These are phyloP conservation scores for Rhogogaster chlorosoma DNA, from an alignment of 2,888 invertebrate species.

Conservation along the genomic window DNA sequence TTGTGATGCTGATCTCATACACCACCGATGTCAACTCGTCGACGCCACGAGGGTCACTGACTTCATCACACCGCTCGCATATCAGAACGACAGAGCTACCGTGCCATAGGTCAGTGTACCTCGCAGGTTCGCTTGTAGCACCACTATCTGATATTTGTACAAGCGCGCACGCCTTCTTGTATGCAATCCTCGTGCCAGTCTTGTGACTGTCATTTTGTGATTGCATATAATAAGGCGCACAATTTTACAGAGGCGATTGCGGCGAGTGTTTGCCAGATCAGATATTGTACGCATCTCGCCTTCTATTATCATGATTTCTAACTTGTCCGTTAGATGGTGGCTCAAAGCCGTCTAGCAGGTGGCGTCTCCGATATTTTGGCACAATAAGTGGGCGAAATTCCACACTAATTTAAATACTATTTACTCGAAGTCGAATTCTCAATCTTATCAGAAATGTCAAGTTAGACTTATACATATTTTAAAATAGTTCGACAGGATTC, in stretches of 20 bases:
- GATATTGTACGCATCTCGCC: neutral
- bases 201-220: neutral
- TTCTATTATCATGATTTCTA: neutral
- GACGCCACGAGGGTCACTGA: too few species aligned
- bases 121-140: neutral
- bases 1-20: neutral
- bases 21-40: too few species aligned
- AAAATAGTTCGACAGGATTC: neutral
- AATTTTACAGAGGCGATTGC: neutral
- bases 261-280: neutral
- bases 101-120: too few species aligned
- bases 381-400: neutral
- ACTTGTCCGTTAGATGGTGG: neutral
- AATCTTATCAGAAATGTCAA: too few species aligned
- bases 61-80: too few species aligned
- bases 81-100: too few species aligned
- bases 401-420: neutral
- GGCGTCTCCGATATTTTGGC: neutral
- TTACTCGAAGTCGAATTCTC: neutral
- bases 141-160: neutral
- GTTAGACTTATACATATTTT: neutral
- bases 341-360: neutral
- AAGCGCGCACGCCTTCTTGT: neutral
- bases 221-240: neutral
- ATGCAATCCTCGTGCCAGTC: neutral